Conservation (phyloP, 2,113 vertebrate species). For the Corapipo altera region DNA sequence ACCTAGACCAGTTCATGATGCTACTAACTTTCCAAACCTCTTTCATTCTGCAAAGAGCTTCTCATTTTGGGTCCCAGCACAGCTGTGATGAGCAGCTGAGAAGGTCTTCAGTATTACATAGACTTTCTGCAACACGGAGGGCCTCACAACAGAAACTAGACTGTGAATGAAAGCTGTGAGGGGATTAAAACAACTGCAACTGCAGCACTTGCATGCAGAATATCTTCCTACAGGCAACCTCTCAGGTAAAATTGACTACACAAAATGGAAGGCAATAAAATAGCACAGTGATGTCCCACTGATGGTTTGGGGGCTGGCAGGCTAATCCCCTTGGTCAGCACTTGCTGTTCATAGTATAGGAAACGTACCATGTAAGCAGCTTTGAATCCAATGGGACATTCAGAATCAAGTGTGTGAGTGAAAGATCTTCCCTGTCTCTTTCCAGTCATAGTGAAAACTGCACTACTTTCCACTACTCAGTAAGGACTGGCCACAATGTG, state of each 20-base stretch:
- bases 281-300: not conserved
- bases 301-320: not conserved
- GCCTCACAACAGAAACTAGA: not conserved
- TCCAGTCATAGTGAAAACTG: not conserved
- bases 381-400: not conserved
- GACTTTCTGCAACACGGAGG: not conserved
- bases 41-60: not conserved
- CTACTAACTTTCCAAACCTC: not conserved
- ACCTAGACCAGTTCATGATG: not conserved
- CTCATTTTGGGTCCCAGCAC: not conserved
- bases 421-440: not conserved
- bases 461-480: not conserved
- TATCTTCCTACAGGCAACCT: not conserved
- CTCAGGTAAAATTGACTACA: not conserved
- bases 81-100: not conserved
- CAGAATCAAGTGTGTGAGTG: not conserved
- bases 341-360: not conserved
- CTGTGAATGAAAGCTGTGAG: not conserved
- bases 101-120: not conserved
- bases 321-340: not conserved
- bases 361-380: not conserved
- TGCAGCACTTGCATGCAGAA: not conserved
- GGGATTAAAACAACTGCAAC: not conserved
- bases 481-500: fast-evolving
- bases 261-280: not conserved